Percentiles rank a stretch among this genome's conserved stretches.
Conservation (phyloP, 2,113 vertebrate species). For the Thinocorus orbignyianus region DNA sequence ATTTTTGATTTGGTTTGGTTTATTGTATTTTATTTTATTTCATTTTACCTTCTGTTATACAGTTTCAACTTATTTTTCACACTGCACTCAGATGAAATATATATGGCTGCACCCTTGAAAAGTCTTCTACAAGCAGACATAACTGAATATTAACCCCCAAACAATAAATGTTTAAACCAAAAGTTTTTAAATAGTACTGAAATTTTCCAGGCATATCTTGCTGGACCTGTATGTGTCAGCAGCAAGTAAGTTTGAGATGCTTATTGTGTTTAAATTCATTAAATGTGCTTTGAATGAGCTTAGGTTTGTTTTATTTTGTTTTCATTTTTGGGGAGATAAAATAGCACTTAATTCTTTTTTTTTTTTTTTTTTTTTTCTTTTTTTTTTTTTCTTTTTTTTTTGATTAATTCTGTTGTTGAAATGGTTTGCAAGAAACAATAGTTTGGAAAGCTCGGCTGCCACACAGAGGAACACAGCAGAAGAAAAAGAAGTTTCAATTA, state of each 20-base stretch:
- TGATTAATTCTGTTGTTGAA: not conserved
- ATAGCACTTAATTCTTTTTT: not conserved
- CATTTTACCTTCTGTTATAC: not conserved
- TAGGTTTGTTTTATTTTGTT: not conserved
- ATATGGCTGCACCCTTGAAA: not conserved
- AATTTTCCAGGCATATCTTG: not conserved
- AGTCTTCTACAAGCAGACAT: not conserved
- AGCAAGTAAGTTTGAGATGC: not conserved
- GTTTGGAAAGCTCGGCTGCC: not conserved
- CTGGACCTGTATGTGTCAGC: not conserved
- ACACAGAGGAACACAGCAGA: not conserved
- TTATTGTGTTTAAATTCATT: not conserved
- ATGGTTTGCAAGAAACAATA: not conserved
- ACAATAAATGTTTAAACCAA: not conserved
- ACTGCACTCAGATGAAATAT: not conserved
- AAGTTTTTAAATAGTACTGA: not conserved
- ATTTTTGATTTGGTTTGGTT: not conserved
- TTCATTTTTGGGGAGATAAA: not conserved
- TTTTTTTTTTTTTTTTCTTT: too few species aligned
- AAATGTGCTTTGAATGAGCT: not conserved
- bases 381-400: not conserved
- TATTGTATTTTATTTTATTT: not conserved
- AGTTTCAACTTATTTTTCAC: not conserved
- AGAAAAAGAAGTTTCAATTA: not conserved
- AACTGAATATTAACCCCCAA: not conserved